Evolutionary conservation across 1,140 invertebrate genomes (phyloP), one percentile per base, ranked within the genome.

Genomic region (Chionoecetes opilio): DNA sequence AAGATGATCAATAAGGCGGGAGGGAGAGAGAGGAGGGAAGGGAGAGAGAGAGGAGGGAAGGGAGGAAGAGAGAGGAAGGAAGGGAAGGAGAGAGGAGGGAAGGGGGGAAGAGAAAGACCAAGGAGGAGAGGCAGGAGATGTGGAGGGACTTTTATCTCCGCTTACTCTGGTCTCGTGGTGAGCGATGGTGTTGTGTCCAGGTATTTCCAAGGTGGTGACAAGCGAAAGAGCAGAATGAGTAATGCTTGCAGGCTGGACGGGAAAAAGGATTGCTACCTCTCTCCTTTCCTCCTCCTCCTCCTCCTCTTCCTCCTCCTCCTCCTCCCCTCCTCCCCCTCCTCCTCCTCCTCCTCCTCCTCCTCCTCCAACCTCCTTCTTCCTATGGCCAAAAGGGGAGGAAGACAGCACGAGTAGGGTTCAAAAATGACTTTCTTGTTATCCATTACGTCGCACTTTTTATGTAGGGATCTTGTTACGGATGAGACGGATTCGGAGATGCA

Each of bases 1-100:
- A 91, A 75, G 89, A 75, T 91, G 46, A 75, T 75, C 89, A 75
- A 91, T 75, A 90, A 46, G 38, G 38, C 14, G 88, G 26, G 35
- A 91, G 31, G 46, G 31, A 53, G 46, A 5, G 32, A 3, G 31
- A 31, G 2, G 29, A 29, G 1, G 46, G 9, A 53, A 75, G 89
- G 35, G 46, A 21, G 31, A 26, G 41, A 26, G 34, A 31, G 29
- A 11, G 41, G 9, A 2, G 29, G 88, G 8, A 29, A 89, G 87
- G 31, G 82, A 26, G 82, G 26, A 32, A 26, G 21, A 84, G 82
- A 84, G 21, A 84, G 82, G 26, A n/a, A 84, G 32, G 29, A 14
- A 3, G 82, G 32, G 82, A 84, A n/a, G 1, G 82, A 84, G 82
- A 84, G 26, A 84, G 82, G 29, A n/a, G n/a, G n/a, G n/a, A n/a